These are phyloP conservation scores for Rallus limicola DNA, from an alignment of 2,113 vertebrate genomes.

Conservation along the genomic window DNA sequence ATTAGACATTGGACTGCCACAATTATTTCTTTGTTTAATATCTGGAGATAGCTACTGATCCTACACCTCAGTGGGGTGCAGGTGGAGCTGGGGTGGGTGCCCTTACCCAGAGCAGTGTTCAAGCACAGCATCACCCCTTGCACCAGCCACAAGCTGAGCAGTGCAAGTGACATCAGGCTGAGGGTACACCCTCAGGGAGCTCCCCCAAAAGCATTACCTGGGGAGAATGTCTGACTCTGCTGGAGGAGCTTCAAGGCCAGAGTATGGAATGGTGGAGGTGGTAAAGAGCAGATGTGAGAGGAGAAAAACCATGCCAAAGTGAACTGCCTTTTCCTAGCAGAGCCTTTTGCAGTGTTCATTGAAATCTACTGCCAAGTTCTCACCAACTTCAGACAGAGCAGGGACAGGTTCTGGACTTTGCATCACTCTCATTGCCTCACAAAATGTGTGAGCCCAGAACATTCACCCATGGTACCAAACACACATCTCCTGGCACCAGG, in stretches of 20 bases:
- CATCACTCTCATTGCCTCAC: not conserved
- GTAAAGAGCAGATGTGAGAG: not conserved
- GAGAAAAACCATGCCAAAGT: not conserved
- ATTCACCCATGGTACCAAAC: no score
- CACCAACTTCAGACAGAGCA: rapidly evolving
- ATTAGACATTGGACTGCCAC: not conserved
- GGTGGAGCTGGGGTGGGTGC: not conserved
- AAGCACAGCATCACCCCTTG: not conserved
- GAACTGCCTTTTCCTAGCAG: not conserved
- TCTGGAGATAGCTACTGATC: not conserved
- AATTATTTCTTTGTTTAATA: not conserved
- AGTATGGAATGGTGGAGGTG: not conserved
- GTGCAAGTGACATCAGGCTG: not conserved
- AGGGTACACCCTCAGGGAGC: not conserved
- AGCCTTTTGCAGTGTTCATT: not conserved
- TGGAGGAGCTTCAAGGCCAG: not conserved
- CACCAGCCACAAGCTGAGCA: not conserved
- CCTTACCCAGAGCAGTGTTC: not conserved
- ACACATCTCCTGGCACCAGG: not conserved
- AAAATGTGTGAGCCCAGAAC: rapidly evolving
- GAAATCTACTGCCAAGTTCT: not conserved
- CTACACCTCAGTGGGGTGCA: not conserved
- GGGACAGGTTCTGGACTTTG: not conserved
- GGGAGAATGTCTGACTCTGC: not conserved
- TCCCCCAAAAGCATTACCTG: rapidly evolving